Percentiles rank a stretch among this genome's conserved stretches.
phyloP scores from a whole-genome alignment of 2,888 invertebrate genomes.

The Megastigmus dorsalis region DNA sequence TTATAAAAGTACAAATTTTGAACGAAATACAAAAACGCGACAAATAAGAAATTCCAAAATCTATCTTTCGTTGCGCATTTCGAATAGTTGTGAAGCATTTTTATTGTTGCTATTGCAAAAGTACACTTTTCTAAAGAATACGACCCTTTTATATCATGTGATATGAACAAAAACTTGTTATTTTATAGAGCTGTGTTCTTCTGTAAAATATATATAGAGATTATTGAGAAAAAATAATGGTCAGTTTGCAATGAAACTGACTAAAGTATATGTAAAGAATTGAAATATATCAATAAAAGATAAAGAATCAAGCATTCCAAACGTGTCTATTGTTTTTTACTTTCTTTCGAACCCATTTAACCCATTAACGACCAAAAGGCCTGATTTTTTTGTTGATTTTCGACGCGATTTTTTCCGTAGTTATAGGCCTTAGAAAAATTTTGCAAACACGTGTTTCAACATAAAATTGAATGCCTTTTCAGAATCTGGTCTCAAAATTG shows the following conservation, averaged over 20 bases:
- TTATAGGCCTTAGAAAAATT: too few relatives aligned
- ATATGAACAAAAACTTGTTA: conserved; percentile 22
- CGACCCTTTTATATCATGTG: conserved; percentile 35
- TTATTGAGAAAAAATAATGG: conserved; percentile 9
- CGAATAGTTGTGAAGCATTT: neutral
- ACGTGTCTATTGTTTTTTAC: too few relatives aligned
- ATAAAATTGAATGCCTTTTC: too few relatives aligned
- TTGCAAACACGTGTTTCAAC: too few relatives aligned
- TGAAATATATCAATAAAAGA: conserved; percentile 13
- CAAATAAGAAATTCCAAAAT: conserved; percentile 16
- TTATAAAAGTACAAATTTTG: conserved; percentile 40
- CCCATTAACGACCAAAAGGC: too few relatives aligned
- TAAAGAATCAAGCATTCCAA: neutral
- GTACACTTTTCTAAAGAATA: conserved; percentile 25
- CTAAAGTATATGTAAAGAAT: conserved; percentile 6
- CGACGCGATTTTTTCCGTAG: too few relatives aligned
- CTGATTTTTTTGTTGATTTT: too few relatives aligned
- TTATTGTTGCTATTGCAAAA: conserved; percentile 27
- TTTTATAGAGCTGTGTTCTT: conserved; percentile 39
- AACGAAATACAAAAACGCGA: conserved; percentile 8
- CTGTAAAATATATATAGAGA: conserved; percentile 30
- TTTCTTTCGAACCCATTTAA: too few relatives aligned
- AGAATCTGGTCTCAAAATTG: too few relatives aligned
- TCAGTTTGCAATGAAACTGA: conserved; percentile 20
- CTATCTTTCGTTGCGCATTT: conserved; percentile 31